Evolutionary conservation across 37 sponge, comb jelly and placozoan species (phyloP), one percentile per base, ranked within the genome.

Genomic region (Dysidea cf. avara): DNA sequence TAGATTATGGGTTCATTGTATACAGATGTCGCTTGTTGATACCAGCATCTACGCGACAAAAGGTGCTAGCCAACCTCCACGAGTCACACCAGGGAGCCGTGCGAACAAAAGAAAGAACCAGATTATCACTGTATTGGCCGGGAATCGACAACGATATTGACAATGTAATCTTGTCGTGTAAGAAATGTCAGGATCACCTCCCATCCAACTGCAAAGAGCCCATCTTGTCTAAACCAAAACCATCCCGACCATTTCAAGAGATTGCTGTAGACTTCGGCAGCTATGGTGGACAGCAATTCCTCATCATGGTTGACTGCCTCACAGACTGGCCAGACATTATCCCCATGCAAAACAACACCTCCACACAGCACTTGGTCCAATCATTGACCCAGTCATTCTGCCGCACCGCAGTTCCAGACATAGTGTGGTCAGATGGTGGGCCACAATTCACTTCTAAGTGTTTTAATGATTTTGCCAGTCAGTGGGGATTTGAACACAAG

Each of bases 291-390:
- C 57, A 53, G 5, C 18, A 64, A 3, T 77, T 55, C 59, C 59
- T 66, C 58, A 55, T 77, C 59, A 56, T 56, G 1, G 78, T 77
- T 5, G 78, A 77, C 59, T 65, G 56, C 32, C 22, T 36, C 25
- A 56, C 68, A 6, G 68, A 66, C 17, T 77, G 78, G 78, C 78
- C 78, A 54, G 67, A 53, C 46, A 56, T 77, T 14, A 38, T 33
- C 35, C 24, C 58, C 59, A n/a, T 54, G 36, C 34, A 31, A 32
- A 52, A 75, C 38, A 35, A 4, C 35, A 64, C 65, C 35, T 24
- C 65, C 7, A 9, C 65, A 30, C 7, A 5, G 6, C 21, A 64
- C 4, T 4, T 64, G 46, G 9, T 43, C 9, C 6, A 14, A 56
- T 6, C 58, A 14, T 7, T 56, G 7, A 6, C 7, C 11, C 29